Base-by-base conservation (phyloP, 2,888 invertebrate species). In the Elmis aenea region DNA sequence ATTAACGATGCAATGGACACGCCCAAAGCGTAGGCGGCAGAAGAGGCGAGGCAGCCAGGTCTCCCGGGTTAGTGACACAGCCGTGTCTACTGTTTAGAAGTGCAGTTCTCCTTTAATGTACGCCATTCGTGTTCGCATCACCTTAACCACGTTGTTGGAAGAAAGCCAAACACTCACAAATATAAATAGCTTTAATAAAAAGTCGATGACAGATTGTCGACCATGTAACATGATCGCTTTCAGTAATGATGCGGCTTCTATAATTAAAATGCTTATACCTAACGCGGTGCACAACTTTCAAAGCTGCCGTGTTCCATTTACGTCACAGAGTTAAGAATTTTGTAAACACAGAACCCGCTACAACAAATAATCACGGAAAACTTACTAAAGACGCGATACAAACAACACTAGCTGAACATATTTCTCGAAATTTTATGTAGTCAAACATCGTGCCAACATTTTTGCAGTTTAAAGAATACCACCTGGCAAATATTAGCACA, bases 31-130 rank as follows among this genome's bases (percentile, higher is more conserved):
- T 57, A 48, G 57, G 54, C 47, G 54, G 45, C 43, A 45, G 42
- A 48, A 50, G 52, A 49, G 49, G 52, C 48, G 51, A 50, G 52
- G 38, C 33, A 41, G 44, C 45, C 48, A 42, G 54, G 51, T 55
- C 54, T 54, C 45, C 51, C 57, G 56, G 59, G 58, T 57, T 58
- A 58, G 55, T 59, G 59, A 59, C 59, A 57, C 55, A 57, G 49
- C 56, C 50, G 48, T 40, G 41, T 32, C 39, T 45, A 23, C 41
- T 43, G 34, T 31, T 38, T 38, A 38, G 15, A 45, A 28, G 45
- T 33, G 45, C 33, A 51, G 54, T 50, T 56, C 54, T 45, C 45
- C 53, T 52, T 56, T 56, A 54, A 54, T 42, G 47, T 48, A 46
- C 42, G 48, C 51, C 51, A 51, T 50, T 45, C 38, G 45, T 40